Percentiles rank a stretch among this genome's conserved stretches.
phyloP scores from a whole-genome alignment of 2,888 invertebrate genomes.

The Pyrochroa serraticornis region DNA sequence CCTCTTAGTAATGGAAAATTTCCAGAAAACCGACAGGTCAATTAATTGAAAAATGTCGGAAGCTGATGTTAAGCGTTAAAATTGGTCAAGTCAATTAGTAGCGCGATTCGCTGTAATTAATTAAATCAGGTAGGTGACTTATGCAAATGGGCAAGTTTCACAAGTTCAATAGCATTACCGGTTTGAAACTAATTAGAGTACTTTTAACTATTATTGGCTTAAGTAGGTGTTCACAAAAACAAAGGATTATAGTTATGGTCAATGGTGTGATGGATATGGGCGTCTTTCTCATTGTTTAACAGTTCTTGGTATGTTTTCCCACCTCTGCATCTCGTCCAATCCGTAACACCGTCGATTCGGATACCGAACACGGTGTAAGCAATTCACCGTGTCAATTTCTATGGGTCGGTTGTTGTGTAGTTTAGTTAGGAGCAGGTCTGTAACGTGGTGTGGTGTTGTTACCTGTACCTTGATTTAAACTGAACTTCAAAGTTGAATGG shows the following conservation, averaged over 20 bases:
- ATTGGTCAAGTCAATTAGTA: no score
- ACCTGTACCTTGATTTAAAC: slow-evolving; percentile 30
- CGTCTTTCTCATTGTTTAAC: slow-evolving; percentile 2
- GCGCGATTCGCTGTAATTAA: no score
- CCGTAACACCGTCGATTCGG: slow-evolving; percentile 23
- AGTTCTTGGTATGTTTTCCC: slow-evolving; percentile 19
- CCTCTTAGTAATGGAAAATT: no score
- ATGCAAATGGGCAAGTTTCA: no score
- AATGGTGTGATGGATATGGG: neutral
- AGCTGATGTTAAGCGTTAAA: no score
- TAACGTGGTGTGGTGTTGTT: slow-evolving; percentile 24
- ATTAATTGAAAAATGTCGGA: no score
- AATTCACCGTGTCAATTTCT: slow-evolving; percentile 33
- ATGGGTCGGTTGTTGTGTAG: slow-evolving; percentile 29
- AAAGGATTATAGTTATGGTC: neutral
- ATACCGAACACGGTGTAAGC: slow-evolving; percentile 29
- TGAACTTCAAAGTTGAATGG: slow-evolving; percentile 48
- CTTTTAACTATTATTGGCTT: no score
- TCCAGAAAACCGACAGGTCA: no score
- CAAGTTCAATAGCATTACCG: no score
- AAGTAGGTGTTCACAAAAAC: neutral
- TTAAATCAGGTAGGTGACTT: no score
- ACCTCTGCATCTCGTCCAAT: slow-evolving; percentile 23
- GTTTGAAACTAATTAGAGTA: no score
- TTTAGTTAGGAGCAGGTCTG: slow-evolving; percentile 25